A percentile compares a stretch with the other conserved stretches of the same genome.
Evolutionary conservation across 2,113 vertebrate genomes (phyloP).

Genomic region (Peromyscus leucopus): DNA sequence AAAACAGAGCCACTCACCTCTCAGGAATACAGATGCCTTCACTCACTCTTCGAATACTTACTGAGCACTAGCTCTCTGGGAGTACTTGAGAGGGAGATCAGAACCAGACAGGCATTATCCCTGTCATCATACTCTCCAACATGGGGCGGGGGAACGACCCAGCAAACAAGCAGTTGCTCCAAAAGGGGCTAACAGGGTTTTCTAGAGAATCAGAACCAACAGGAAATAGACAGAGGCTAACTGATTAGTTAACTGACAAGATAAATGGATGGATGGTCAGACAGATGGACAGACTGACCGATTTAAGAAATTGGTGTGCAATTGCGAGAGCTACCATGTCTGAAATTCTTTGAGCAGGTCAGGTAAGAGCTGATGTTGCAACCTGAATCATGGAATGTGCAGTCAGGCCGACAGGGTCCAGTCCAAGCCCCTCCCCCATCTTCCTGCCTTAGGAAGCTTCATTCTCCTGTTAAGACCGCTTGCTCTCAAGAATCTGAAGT

Average conservation of each 20-base stretch:
- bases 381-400: background rate
- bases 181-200: background rate
- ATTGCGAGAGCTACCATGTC: background rate
- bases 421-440: background rate
- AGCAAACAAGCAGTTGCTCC: background rate
- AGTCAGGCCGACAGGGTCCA: background rate
- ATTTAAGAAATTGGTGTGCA: background rate
- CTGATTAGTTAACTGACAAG: background rate
- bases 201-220: background rate
- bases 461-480: background rate
- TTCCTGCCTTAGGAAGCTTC: background rate
- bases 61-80: background rate
- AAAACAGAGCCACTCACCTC: background rate
- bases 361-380: background rate
- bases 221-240: background rate
- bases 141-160: background rate
- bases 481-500: background rate
- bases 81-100: background rate
- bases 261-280: fast-evolving
- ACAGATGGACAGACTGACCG: background rate
- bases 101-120: background rate
- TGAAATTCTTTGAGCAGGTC: background rate
- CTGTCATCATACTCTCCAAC: background rate
- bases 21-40: background rate
- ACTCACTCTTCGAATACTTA: background rate